phyloP scores from a whole-genome alignment of 1,140 invertebrate species.

The Acyrthosiphon pisum region DNA sequence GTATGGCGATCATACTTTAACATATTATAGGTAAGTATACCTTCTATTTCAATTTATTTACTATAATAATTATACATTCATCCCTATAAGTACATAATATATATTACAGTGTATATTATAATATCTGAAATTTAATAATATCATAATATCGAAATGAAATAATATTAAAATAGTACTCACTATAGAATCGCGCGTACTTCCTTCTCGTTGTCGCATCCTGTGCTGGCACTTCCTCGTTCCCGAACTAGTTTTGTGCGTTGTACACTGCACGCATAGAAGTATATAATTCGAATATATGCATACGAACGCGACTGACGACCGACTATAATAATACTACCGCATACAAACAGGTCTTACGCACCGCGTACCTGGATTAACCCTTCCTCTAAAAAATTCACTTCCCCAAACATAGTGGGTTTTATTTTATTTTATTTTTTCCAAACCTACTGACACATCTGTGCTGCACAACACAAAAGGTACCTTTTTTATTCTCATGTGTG shows the following conservation, averaged over 20 bases:
- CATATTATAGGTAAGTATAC: no score
- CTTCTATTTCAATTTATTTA: no score
- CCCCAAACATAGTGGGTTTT: constrained; percentile 50
- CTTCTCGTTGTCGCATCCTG: not conserved
- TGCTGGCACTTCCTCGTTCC: constrained; percentile 20
- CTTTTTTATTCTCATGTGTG: constrained; percentile 55
- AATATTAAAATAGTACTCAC: constrained; percentile 24
- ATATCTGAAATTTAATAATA: no score
- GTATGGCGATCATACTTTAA: no score
- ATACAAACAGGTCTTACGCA: constrained; percentile 53
- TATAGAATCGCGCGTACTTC: not conserved
- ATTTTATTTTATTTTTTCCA: constrained; percentile 26
- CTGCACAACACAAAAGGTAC: constrained; percentile 52
- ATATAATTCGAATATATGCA: not conserved
- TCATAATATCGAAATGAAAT: not conserved
- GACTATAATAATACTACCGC: constrained; percentile 26
- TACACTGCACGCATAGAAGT: not conserved
- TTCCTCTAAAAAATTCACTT: constrained; percentile 53
- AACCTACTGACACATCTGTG: constrained; percentile 56
- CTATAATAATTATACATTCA: no score
- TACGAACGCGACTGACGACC: constrained; percentile 9
- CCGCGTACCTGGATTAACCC: constrained; percentile 55
- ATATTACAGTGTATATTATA: no score
- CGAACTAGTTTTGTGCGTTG: not conserved
- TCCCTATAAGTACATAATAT: no score